These are phyloP conservation scores for Danio tinwini DNA, from an alignment of 2,797 vertebrate species.

Conservation along the genomic window DNA sequence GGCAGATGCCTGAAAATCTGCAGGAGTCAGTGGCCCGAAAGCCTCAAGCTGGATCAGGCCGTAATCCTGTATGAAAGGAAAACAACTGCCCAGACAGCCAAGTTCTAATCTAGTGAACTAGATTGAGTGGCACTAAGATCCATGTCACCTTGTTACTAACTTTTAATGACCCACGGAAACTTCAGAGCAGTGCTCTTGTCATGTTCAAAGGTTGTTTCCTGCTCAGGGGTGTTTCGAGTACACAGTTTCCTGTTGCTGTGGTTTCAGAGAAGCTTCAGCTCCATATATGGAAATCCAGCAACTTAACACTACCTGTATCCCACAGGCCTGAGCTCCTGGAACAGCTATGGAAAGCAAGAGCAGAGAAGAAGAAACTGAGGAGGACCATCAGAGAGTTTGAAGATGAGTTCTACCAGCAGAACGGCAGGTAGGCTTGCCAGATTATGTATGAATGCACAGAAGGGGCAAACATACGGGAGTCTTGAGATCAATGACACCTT, in stretches of 20 bases:
- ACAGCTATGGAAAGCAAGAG: slow-evolving; percentile 96
- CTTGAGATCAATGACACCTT: not conserved
- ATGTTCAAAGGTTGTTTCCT: not conserved
- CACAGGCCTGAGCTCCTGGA: slow-evolving; percentile 95
- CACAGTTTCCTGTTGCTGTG: slow-evolving; percentile 11
- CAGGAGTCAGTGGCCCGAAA: slow-evolving; percentile 42
- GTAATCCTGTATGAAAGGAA: slow-evolving; percentile 48
- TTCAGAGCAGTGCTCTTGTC: not conserved
- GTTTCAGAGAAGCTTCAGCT: not conserved
- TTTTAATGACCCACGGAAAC: not conserved
- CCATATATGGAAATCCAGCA: not conserved
- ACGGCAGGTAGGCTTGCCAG: slow-evolving; percentile 85
- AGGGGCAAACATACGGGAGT: too few species aligned
- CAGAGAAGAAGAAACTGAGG: slow-evolving; percentile 96
- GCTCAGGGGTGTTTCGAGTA: slow-evolving; percentile 2
- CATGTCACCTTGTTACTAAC: slow-evolving; percentile 9
- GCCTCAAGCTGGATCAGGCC: slow-evolving; percentile 37
- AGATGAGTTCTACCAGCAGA: slow-evolving; percentile 94
- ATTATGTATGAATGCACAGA: not conserved
- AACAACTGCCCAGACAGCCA: slow-evolving; percentile 14
- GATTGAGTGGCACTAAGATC: slow-evolving; percentile 6
- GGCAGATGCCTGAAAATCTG: slow-evolving; percentile 16
- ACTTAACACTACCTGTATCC: slow-evolving; percentile 16
- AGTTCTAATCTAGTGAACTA: not conserved
- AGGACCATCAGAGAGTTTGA: slow-evolving; percentile 94